Evolutionary conservation across 2,113 vertebrate species (phyloP).

Genomic region (Anser brachyrhynchus): DNA sequence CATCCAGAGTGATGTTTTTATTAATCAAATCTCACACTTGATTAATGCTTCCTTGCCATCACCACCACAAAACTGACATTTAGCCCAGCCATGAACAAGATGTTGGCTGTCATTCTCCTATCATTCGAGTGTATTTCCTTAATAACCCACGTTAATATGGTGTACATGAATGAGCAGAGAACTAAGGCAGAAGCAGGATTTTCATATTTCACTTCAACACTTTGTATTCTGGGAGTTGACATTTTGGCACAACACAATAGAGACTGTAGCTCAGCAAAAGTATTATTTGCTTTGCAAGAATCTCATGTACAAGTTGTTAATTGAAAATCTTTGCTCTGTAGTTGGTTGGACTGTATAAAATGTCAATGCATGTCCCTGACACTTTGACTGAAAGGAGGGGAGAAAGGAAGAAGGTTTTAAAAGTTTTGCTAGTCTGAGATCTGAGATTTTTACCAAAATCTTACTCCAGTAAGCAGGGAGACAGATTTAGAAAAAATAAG

Average conservation of each 20-base stretch:
- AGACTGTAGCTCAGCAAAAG: neutral
- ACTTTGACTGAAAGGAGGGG: neutral
- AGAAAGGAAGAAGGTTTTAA: neutral
- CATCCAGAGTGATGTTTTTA: neutral
- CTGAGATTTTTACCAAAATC: neutral
- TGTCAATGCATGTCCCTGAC: neutral
- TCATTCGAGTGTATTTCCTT: slow-evolving; percentile 55
- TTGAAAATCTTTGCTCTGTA: neutral
- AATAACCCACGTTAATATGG: slow-evolving; percentile 35
- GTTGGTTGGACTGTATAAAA: neutral
- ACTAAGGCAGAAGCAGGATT: slow-evolving; percentile 41
- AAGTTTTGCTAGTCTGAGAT: neutral
- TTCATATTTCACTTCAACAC: slow-evolving; percentile 63
- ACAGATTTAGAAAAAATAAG: neutral
- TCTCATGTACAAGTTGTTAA: slow-evolving; percentile 5
- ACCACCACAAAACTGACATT: slow-evolving; percentile 49
- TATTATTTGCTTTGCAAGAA: neutral
- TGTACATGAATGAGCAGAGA: slow-evolving; percentile 16
- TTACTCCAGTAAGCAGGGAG: neutral
- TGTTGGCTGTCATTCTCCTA: slow-evolving; percentile 45
- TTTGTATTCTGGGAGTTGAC: neutral
- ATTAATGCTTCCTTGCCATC: slow-evolving; percentile 33
- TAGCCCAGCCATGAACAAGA: slow-evolving; percentile 47
- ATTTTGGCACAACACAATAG: slow-evolving; percentile 7
- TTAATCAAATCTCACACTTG: slow-evolving; percentile 38